A percentile compares a stretch with the other conserved stretches of the same genome.
Evolutionary conservation across 2,797 vertebrate genomes (phyloP).

Genomic region (Notamacropus eugenii): DNA sequence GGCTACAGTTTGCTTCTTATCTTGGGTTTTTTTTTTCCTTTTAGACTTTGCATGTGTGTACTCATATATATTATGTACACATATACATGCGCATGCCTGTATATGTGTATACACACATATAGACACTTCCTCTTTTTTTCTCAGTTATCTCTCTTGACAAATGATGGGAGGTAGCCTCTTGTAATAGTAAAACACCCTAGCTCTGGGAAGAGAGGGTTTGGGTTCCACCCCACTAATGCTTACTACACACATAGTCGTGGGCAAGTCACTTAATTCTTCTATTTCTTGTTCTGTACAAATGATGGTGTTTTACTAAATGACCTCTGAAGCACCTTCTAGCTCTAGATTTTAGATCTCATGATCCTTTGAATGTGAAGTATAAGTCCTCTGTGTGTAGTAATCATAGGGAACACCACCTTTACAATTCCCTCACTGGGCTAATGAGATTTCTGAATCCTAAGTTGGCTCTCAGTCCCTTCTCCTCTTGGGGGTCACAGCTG

Average conservation of each 20-base stretch:
- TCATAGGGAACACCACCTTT: background rate
- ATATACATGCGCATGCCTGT: too few species aligned
- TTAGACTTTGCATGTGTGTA: too few species aligned
- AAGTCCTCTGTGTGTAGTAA: background rate
- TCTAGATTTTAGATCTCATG: background rate
- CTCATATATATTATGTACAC: too few species aligned
- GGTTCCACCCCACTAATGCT: background rate
- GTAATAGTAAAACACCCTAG: background rate
- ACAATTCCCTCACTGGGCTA: background rate
- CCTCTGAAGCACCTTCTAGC: background rate
- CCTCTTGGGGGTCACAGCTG: background rate
- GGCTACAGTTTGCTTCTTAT: too few species aligned
- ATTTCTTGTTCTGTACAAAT: background rate
- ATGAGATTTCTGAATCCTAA: background rate
- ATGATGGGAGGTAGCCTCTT: background rate
- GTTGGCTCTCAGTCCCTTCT: background rate
- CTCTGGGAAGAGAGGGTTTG: background rate
- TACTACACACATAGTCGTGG: background rate
- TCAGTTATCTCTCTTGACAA: background rate
- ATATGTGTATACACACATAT: background rate
- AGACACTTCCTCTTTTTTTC: background rate
- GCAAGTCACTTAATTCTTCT: background rate
- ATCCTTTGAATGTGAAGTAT: background rate
- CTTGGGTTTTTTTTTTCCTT: too few species aligned
- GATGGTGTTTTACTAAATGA: background rate